phyloP scores from a whole-genome alignment of 2,113 vertebrate genomes.

The Sinocyclocheilus anophthalmus region DNA sequence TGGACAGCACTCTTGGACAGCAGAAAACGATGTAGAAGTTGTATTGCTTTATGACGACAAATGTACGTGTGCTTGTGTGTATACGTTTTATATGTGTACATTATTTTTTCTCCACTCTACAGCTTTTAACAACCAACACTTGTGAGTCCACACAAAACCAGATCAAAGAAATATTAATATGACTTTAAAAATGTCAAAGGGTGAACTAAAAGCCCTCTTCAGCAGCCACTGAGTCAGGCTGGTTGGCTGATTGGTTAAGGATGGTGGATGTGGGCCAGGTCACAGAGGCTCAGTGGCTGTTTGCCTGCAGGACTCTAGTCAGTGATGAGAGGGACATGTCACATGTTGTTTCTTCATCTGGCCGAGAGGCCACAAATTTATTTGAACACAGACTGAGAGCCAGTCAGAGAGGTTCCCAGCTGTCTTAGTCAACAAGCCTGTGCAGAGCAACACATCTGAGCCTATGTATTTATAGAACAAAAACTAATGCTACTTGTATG shows the following conservation, averaged over 20 bases:
- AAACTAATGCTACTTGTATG: neutral
- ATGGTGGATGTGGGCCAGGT: slow-evolving; percentile 35
- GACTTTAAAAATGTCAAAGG: slow-evolving; percentile 29
- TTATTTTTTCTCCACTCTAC: no score
- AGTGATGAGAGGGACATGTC: slow-evolving; percentile 68
- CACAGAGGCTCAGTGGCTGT: slow-evolving; percentile 41
- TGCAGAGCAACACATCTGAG: slow-evolving; percentile 17
- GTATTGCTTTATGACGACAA: neutral
- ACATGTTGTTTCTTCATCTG: slow-evolving; percentile 72
- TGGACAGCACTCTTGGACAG: neutral
- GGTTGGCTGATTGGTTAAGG: slow-evolving; percentile 7
- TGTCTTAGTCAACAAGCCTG: slow-evolving; percentile 20
- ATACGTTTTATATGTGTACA: no score
- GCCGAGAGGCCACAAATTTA: slow-evolving; percentile 57
- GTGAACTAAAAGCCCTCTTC: slow-evolving; percentile 2
- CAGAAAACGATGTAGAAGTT: neutral
- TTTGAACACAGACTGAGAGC: slow-evolving; percentile 48
- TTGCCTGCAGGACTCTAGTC: slow-evolving; percentile 61
- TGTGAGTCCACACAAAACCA: neutral
- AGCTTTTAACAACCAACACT: no score
- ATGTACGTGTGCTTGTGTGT: neutral
- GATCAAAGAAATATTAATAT: slow-evolving; percentile 9
- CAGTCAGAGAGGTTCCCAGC: neutral
- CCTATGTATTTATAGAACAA: slow-evolving; percentile 10
- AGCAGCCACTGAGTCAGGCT: neutral